Conservation (phyloP, 37 sponge, comb jelly and placozoan genomes). For the Agelas oroides region DNA sequence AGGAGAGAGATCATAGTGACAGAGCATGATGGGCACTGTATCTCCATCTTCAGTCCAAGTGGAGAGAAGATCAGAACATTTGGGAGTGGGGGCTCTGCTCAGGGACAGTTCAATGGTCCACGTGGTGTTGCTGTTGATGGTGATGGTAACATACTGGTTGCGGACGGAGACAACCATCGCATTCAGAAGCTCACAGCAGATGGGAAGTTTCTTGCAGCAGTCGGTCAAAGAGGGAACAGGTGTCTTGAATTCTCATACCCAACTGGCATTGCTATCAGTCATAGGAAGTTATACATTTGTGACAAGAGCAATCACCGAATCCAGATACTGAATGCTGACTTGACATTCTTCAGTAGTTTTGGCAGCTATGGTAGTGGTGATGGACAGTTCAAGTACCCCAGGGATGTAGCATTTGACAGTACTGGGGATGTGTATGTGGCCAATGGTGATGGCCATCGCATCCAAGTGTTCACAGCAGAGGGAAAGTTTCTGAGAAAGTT, state of each 20-base stretch:
- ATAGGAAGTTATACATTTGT: slow-evolving; percentile 19
- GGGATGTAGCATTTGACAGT: too few relatives aligned
- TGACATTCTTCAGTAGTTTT: slow-evolving; percentile 44
- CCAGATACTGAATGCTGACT: slow-evolving; percentile 59
- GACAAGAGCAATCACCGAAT: slow-evolving; percentile 44
- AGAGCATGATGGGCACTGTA: slow-evolving; percentile 3
- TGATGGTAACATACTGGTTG: slow-evolving; percentile 24
- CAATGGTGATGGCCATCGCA: too few relatives aligned
- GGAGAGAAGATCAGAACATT: slow-evolving; percentile 4
- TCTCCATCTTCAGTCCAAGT: slow-evolving; percentile 27
- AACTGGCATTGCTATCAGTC: slow-evolving; percentile 37
- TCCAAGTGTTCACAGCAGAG: too few relatives aligned
- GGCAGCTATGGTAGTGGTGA: slow-evolving; percentile 31
- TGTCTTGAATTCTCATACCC: slow-evolving; percentile 42
- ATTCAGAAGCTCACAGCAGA: slow-evolving; percentile 60
- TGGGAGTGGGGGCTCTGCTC: neutral
- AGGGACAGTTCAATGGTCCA: neutral
- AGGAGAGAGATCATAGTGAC: too few relatives aligned
- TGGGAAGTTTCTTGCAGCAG: slow-evolving; percentile 26
- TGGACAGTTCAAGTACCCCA: slow-evolving; percentile 50
- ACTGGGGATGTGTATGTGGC: too few relatives aligned
- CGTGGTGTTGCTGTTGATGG: slow-evolving; percentile 20
- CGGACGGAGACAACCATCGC: slow-evolving; percentile 21
- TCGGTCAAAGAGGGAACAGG: slow-evolving; percentile 14
- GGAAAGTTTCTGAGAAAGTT: too few relatives aligned